A percentile compares a stretch with the other conserved stretches of the same genome.
phyloP scores from a whole-genome alignment of 2,113 vertebrate species.

The Neolamprologus hecqui region DNA sequence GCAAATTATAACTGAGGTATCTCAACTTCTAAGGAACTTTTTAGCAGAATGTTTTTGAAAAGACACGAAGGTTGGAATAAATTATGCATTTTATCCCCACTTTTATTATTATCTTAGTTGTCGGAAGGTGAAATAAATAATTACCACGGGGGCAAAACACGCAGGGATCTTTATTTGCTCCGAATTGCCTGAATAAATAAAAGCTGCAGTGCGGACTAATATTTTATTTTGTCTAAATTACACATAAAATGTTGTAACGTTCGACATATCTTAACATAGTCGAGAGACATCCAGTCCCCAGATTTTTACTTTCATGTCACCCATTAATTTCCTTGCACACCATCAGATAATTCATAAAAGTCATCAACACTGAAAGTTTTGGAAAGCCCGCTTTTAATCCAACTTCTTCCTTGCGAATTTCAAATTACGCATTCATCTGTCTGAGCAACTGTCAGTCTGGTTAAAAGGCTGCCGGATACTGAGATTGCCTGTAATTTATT shows the following conservation, averaged over 20 bases:
- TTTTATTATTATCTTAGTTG: neutral
- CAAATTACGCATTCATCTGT: neutral
- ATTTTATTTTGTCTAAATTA: neutral
- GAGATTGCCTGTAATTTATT: conserved; percentile 1
- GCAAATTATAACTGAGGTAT: neutral
- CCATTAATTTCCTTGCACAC: neutral
- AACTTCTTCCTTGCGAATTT: neutral
- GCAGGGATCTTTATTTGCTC: neutral
- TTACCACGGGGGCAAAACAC: neutral
- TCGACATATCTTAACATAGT: neutral
- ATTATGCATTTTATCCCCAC: neutral
- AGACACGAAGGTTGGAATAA: neutral
- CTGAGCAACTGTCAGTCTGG: neutral
- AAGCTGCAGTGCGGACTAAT: neutral
- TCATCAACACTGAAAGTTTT: neutral
- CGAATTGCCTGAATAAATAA: neutral
- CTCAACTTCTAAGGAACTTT: neutral
- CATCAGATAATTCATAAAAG: neutral
- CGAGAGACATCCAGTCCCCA: neutral
- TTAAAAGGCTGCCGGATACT: neutral
- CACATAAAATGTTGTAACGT: neutral
- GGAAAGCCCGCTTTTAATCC: neutral
- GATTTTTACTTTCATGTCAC: neutral
- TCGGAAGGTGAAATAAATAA: neutral
- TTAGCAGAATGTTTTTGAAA: neutral